phyloP scores from a whole-genome alignment of 2,797 vertebrate genomes.

The Pelobates cultripes region DNA sequence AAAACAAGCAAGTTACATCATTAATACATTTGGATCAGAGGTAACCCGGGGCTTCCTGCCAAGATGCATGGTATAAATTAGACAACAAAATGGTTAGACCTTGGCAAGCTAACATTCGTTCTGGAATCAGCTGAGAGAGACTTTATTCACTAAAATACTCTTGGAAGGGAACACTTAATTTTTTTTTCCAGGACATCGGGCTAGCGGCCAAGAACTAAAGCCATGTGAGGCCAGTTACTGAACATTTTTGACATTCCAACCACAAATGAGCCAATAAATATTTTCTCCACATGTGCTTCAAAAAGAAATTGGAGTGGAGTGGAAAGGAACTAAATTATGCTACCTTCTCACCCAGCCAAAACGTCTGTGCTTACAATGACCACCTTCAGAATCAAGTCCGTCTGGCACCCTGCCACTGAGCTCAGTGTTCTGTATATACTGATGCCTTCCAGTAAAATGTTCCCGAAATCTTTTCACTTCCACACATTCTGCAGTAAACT shows the following conservation, averaged over 20 bases:
- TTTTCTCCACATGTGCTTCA: slow-evolving; percentile 87
- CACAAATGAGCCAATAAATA: slow-evolving; percentile 91
- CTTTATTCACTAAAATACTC: slow-evolving; percentile 75
- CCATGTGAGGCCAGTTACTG: slow-evolving; percentile 80
- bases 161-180: slow-evolving; percentile 68
- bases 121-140: slow-evolving; percentile 79
- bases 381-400: slow-evolving; percentile 78
- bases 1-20: slow-evolving; percentile 76
- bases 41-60: slow-evolving; percentile 65
- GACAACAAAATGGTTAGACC: slow-evolving; percentile 72
- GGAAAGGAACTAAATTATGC: slow-evolving; percentile 79
- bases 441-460: slow-evolving; percentile 70
- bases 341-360: slow-evolving; percentile 79
- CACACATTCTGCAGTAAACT: slow-evolving; percentile 77
- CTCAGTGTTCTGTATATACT: slow-evolving; percentile 72
- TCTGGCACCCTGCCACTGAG: slow-evolving; percentile 69
- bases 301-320: slow-evolving; percentile 78
- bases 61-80: slow-evolving; percentile 73
- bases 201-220: slow-evolving; percentile 74
- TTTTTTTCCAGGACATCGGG: slow-evolving; percentile 68
- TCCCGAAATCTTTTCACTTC: slow-evolving; percentile 75
- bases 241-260: slow-evolving; percentile 91
- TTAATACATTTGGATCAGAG: slow-evolving; percentile 72
- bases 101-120: slow-evolving; percentile 71
- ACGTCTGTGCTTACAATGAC: slow-evolving; percentile 78